Conservation (phyloP, 2,888 invertebrate species). For the Diachrysia chrysitis region DNA sequence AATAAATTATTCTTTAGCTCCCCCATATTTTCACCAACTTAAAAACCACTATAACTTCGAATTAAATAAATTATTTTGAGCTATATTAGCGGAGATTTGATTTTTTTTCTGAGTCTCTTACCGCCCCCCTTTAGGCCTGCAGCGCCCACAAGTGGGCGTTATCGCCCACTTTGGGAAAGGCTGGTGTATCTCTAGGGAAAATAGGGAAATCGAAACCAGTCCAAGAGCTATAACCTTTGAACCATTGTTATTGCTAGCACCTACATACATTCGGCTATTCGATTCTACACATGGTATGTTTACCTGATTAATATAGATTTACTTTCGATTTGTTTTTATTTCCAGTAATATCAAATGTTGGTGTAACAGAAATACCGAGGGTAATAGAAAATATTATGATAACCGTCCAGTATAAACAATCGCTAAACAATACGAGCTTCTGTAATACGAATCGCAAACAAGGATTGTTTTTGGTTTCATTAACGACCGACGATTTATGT, state of each 20-base stretch:
- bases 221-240: too few relatives aligned
- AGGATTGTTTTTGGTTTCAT: slow-evolving; percentile 72
- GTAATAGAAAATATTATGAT: slow-evolving; percentile 69
- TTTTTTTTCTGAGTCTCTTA: too few relatives aligned
- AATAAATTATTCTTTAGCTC: too few relatives aligned
- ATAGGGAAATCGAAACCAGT: slow-evolving; percentile 40
- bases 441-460: slow-evolving; percentile 67
- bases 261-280: slow-evolving; percentile 1
- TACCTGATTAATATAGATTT: slow-evolving; percentile 51
- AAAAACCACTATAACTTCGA: too few relatives aligned
- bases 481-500: slow-evolving; percentile 69
- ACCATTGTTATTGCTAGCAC: slow-evolving; percentile 25
- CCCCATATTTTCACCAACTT: too few relatives aligned
- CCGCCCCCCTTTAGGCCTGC: too few relatives aligned
- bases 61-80: too few relatives aligned
- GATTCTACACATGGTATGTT: slow-evolving; percentile 26
- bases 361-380: slow-evolving; percentile 57
- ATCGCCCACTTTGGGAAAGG: too few relatives aligned
- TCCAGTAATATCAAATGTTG: slow-evolving; percentile 63
- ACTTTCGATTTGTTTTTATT: slow-evolving; percentile 65
- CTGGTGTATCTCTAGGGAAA: slow-evolving; percentile 10
- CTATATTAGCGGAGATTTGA: too few relatives aligned
- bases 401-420: slow-evolving; percentile 62
- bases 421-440: slow-evolving; percentile 60
- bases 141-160: too few relatives aligned